phyloP scores from a whole-genome alignment of 2,888 invertebrate genomes.

The Candidula unifasciata region DNA sequence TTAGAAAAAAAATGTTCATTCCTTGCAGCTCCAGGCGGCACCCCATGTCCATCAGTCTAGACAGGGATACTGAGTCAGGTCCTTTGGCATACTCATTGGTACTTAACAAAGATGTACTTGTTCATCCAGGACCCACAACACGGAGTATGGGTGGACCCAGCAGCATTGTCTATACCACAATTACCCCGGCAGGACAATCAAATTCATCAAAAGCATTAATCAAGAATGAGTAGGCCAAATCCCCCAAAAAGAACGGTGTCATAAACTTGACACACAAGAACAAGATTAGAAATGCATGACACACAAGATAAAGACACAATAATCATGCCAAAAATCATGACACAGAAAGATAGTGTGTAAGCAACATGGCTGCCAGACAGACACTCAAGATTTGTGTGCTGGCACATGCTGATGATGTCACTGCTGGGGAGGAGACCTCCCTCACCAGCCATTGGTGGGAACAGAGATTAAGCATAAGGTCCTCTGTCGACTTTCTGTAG shows the following conservation, averaged over 20 bases:
- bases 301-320: neutral
- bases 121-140: too few species aligned
- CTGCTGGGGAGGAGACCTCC: neutral
- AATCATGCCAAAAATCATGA: neutral
- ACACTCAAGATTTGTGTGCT: conserved; percentile 19
- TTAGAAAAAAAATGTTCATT: too few species aligned
- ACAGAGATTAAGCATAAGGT: neutral
- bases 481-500: neutral
- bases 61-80: too few species aligned
- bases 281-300: neutral
- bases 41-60: too few species aligned
- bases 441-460: conserved; percentile 18
- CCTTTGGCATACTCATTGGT: too few species aligned
- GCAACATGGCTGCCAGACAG: conserved; percentile 25
- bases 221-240: too few species aligned
- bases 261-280: neutral
- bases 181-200: too few species aligned
- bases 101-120: too few species aligned
- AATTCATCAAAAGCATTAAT: too few species aligned
- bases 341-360: conserved; percentile 15
- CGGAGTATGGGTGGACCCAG: too few species aligned
- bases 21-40: too few species aligned
- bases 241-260: neutral
- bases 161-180: too few species aligned
- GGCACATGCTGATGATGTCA: conserved; percentile 40